Evolutionary conservation across 2,113 vertebrate species (phyloP), one percentile per base, ranked within the genome.

Genomic region (Anolis carolinensis): DNA sequence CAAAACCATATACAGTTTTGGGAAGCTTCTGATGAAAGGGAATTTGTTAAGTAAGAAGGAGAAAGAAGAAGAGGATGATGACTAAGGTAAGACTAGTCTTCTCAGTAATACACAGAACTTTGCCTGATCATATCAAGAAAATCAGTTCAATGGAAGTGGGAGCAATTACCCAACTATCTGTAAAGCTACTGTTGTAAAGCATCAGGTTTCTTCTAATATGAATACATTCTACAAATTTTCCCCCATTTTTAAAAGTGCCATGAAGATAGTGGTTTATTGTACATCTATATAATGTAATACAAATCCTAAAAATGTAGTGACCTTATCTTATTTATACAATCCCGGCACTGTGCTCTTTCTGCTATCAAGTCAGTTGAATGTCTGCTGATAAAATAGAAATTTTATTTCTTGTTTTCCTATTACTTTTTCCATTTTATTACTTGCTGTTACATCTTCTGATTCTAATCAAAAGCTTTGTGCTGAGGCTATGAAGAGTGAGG

Each of bases 391-490:
- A 72, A 81, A 72, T 32, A 71, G 74, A 23, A 71, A 52, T 85
- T 85, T 85, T 70, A 70, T 85, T 77, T 84, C 73, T 82, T 85
- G 67, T n/a, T 79, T 85, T 85, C 27, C 63, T 36, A 85, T 85
- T 85, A 55, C 48, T 71, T 85, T 50, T n/a, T 71, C 11, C 2
- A 79, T 62, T 79, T 85, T 85, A 79, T 79, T 44, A 55, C 84
- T 72, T n/a, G 27, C 32, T 79, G 65, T 70, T 85, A 52, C n/a
- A 79, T 71, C 65, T 59, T n/a, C 34, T 44, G 27, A 85, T 79
- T 79, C 71, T 85, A 85, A 84, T 84, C 72, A 48, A 76, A 32
- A 65, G 36, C 50, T 79, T 71, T 79, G 50, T 59, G 48, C 25
- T 59, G 18, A 34, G 67, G 27, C 79, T 85, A 14, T 79, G 68